These are phyloP conservation scores for Tauraco hartlaubi DNA, from an alignment of 2,797 vertebrate genomes.

Conservation along the genomic window DNA sequence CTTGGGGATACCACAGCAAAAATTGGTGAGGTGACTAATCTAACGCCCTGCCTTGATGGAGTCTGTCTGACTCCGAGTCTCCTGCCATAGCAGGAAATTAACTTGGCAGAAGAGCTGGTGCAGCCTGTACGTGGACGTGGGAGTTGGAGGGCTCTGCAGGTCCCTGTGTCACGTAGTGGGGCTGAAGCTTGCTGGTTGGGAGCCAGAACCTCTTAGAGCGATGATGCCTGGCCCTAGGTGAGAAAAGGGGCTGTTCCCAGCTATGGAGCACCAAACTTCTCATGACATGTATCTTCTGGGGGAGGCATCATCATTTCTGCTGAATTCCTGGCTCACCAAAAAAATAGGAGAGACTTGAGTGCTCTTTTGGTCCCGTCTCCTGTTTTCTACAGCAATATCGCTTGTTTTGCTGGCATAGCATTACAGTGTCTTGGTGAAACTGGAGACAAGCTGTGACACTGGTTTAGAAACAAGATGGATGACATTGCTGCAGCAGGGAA, in stretches of 20 bases:
- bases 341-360: not conserved
- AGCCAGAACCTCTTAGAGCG: not conserved
- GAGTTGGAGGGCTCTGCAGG: not conserved
- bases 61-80: not conserved
- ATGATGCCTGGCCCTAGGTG: not conserved
- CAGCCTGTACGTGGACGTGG: not conserved
- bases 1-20: slow-evolving; percentile 32
- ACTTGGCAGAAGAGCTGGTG: not conserved
- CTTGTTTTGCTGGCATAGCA: not conserved
- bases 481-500: not conserved
- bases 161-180: rapidly evolving
- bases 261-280: not conserved
- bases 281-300: rapidly evolving
- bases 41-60: not conserved
- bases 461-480: not conserved
- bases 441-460: not conserved
- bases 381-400: not conserved
- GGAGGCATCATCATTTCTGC: rapidly evolving
- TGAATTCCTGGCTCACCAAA: not conserved
- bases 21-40: not conserved
- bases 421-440: not conserved
- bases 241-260: not conserved
- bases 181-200: not conserved
- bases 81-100: not conserved
- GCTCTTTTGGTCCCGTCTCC: not conserved